Evolutionary conservation across 2,113 vertebrate genomes (phyloP).

Genomic region (Mesembrinibis cayennensis): DNA sequence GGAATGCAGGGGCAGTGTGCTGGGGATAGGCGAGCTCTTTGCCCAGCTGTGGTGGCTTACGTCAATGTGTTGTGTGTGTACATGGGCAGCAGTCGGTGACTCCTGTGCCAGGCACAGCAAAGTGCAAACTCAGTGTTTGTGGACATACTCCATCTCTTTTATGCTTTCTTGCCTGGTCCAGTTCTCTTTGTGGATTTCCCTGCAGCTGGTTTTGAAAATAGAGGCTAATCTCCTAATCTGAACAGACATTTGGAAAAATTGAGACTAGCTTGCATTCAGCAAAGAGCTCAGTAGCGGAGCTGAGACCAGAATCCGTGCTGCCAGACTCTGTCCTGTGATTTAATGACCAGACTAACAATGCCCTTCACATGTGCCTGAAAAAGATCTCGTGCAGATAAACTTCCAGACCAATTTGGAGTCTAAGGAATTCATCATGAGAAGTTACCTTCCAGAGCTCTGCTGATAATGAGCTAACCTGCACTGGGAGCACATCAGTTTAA

Average conservation of each 20-base stretch:
- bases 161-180: not conserved
- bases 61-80: not conserved
- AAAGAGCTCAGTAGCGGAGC: not conserved
- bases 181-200: not conserved
- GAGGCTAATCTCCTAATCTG: not conserved
- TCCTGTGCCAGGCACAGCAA: not conserved
- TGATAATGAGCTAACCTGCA: not conserved
- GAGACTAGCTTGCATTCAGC: not conserved
- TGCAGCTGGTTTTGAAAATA: not conserved
- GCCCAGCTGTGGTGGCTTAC: not conserved
- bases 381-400: not conserved
- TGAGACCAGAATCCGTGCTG: not conserved
- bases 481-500: not conserved
- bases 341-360: not conserved
- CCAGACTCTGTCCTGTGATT: not conserved
- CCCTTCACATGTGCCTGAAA: not conserved
- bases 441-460: not conserved
- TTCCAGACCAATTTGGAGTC: not conserved
- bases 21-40: not conserved
- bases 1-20: accelerated
- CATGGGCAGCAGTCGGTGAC: not conserved
- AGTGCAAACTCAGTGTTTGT: not conserved
- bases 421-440: not conserved
- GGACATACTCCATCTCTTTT: not conserved
- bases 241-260: not conserved